phyloP scores from a whole-genome alignment of 2,888 invertebrate genomes.

The Leptothorax acervorum region DNA sequence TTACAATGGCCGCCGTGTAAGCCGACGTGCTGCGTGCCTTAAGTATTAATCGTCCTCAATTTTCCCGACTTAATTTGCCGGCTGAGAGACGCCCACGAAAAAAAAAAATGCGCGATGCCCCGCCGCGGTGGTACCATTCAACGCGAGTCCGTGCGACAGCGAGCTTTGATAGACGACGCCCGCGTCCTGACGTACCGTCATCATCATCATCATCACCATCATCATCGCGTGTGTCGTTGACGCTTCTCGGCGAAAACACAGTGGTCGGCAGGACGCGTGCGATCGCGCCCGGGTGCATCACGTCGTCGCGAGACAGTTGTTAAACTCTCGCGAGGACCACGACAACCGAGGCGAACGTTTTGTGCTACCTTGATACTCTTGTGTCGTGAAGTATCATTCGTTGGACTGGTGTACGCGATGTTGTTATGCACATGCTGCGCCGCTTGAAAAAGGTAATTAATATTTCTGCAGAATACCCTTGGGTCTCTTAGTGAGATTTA shows the following conservation, averaged over 20 bases:
- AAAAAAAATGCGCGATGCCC: slow-evolving; percentile 65
- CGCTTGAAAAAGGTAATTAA: slow-evolving; percentile 17
- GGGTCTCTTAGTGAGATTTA: background rate
- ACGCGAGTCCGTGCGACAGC: slow-evolving; percentile 61
- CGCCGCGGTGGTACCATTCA: slow-evolving; percentile 65
- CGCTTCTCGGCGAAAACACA: slow-evolving; percentile 44
- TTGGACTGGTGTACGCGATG: background rate
- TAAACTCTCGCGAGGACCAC: background rate
- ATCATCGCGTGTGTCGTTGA: slow-evolving; percentile 33
- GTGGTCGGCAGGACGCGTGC: slow-evolving; percentile 58
- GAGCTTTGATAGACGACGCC: slow-evolving; percentile 38
- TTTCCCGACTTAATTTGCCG: slow-evolving; percentile 71
- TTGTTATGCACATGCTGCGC: background rate
- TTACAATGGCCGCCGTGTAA: slow-evolving; percentile 82
- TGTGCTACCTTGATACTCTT: slow-evolving; percentile 1
- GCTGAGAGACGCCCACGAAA: slow-evolving; percentile 68
- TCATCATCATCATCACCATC: slow-evolving; percentile 24
- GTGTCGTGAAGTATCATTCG: background rate
- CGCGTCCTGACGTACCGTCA: slow-evolving; percentile 3
- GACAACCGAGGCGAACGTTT: background rate
- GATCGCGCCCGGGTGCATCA: slow-evolving; percentile 48
- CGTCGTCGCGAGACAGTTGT: background rate
- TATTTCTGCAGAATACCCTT: background rate
- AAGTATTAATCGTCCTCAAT: slow-evolving; percentile 79
- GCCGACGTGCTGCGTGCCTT: slow-evolving; percentile 70